Base-by-base conservation (phyloP, 2,797 vertebrate genomes). In the Melanotaenia boesemani region DNA sequence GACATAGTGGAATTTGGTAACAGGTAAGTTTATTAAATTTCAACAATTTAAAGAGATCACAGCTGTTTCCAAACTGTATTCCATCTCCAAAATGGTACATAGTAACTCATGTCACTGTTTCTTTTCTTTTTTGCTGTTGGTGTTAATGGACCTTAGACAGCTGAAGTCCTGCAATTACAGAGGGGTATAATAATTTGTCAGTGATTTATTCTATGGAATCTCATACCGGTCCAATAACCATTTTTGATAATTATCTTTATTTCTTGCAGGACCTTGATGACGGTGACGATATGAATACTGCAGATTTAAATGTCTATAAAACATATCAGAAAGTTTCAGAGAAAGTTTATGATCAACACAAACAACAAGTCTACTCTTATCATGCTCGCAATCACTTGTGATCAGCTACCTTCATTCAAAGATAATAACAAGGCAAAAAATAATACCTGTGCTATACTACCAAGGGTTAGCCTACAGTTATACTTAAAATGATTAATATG, bases 1-100 rank as follows among this genome's bases (percentile, higher is more conserved):
- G 59, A 77, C 22, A 41, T 1, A 0, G 0, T 28, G 22, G 65
- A 84, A 16, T 6, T 18, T 12, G 24, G 7, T 64, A 30, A 76
- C 20, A 55, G 22, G 86, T 85, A 76, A 67, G 68, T 80, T 10
- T 34, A 1, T 70, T 26, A 22, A 32, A 41, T 1, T 0, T 22
- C n/a, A 58, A 0, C 39, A 54, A 26, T 2, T 28, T 30, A 13
- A 52, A 34, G 2, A 63, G 9, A 2, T 46, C 3, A 48, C 13
- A n/a, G 0, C 30, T 32, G n/a, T 36, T 61, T 36, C 6, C 1
- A 0, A 36, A 58, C 7, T 7, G 56, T 79, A 74, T 83, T 30
- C 90, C 92, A 0, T 91, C 90, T 26, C 92, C 90, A 5, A 86
- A 90, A 80, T 89, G 88, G 90, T 90, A 84, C 13, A 18, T 44